These are phyloP conservation scores for Gallinago nigripennis DNA, from an alignment of 2,797 vertebrate genomes.

Conservation along the genomic window DNA sequence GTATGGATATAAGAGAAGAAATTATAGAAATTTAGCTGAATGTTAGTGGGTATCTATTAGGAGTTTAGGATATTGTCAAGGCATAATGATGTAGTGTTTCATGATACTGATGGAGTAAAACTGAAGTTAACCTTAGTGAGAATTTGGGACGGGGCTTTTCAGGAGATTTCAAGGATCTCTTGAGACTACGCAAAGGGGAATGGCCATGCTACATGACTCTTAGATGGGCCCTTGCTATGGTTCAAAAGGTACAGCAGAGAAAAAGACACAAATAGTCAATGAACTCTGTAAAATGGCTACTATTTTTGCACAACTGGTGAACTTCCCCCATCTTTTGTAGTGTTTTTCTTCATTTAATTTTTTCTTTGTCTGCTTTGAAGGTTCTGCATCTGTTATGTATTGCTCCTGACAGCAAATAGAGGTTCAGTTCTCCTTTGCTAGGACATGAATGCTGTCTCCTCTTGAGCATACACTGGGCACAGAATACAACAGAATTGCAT, in stretches of 20 bases:
- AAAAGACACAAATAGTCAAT: background rate
- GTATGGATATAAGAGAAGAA: background rate
- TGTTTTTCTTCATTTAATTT: background rate
- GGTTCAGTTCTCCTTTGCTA: background rate
- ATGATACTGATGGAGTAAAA: background rate
- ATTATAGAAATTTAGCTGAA: background rate
- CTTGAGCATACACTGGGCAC: background rate
- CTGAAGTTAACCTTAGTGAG: background rate
- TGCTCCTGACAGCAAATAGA: background rate
- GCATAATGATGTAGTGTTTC: background rate
- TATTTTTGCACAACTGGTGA: background rate
- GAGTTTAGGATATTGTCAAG: background rate
- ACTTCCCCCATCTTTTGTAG: background rate
- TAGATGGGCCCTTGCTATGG: background rate
- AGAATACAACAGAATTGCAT: background rate
- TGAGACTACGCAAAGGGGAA: background rate
- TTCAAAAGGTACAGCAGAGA: background rate
- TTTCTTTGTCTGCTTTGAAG: background rate
- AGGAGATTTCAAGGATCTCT: background rate
- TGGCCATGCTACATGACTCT: background rate
- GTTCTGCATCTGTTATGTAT: background rate
- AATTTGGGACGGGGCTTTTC: background rate
- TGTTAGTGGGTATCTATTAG: background rate
- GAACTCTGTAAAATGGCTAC: background rate
- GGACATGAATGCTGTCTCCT: background rate